A percentile compares a stretch with the other conserved stretches of the same genome.
These are phyloP conservation scores for Cheilosia urbana DNA, from an alignment of 2,888 invertebrate genomes.

Conservation along the genomic window DNA sequence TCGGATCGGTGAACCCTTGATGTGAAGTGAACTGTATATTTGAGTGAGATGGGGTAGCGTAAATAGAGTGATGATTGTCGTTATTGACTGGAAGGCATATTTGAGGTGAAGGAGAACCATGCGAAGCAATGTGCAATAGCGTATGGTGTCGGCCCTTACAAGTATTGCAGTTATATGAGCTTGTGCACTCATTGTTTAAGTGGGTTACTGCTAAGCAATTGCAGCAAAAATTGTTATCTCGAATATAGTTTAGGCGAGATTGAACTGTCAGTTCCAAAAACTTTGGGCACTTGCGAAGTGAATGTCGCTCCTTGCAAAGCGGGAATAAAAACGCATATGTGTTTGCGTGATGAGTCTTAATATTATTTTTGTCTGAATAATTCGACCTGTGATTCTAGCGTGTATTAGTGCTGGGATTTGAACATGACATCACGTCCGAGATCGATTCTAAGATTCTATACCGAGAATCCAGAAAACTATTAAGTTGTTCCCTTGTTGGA, in stretches of 20 bases:
- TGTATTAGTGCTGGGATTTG: not conserved
- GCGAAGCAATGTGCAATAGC: not conserved
- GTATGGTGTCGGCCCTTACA: not conserved
- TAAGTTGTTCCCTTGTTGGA: not conserved
- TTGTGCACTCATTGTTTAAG: not conserved
- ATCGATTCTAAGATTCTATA: not conserved
- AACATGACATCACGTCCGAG: not conserved
- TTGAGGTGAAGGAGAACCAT: not conserved
- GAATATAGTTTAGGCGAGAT: not conserved
- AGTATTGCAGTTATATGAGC: not conserved
- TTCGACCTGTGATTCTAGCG: not conserved
- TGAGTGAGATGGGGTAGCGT: not conserved
- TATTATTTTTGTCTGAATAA: not conserved
- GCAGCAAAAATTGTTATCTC: not conserved
- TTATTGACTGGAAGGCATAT: not conserved
- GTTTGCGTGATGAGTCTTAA: not conserved
- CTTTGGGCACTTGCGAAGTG: not conserved
- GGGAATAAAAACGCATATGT: not conserved
- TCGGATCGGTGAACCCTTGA: not conserved
- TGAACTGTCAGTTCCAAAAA: not conserved
- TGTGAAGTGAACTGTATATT: slow-evolving; percentile 1
- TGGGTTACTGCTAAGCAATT: not conserved
- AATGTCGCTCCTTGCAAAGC: not conserved
- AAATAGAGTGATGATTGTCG: not conserved
- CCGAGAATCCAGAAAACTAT: not conserved